Base-by-base conservation (phyloP, 2,888 invertebrate genomes). In the Pristionchus maxplancki region DNA sequence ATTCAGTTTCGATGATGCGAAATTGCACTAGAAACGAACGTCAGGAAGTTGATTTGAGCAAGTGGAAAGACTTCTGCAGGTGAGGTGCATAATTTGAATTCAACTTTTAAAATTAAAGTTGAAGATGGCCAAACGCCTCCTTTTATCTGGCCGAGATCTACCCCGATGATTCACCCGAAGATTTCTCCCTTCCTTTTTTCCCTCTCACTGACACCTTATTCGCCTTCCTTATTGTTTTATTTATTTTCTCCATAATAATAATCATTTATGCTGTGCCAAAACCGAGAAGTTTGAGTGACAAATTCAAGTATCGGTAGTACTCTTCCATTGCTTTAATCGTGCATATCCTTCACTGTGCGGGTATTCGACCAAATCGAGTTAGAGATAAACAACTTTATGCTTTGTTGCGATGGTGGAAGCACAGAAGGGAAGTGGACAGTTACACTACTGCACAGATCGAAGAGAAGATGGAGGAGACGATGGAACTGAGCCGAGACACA, bases 21-120 rank as follows among this genome's bases (percentile, higher is more conserved):
- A 88, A 88, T 58, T 88, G 88, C 50, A 88, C 82, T n/a, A 44
- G 88, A 50, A 88, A 88, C 37, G 88, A 88, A 83, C 88, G 88
- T 4, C 83, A 48, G 48, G 67, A 28, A 28, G 31, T 88, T 1
- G 88, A 88, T 34, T 4, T 9, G 20, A 82, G 82, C 13, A 24
- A 50, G 3, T 34, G 44, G 62, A 44, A 64, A 24, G 48, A 88
- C 6, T 88, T 88, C 83, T 88, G 88, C 83, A 40, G 88, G 88
- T 88, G 9, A 78, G 53, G n/a, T 9, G 9, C 8, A n/a, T 24
- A 9, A 0, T 83, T 28, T 3, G 13, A 28, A 17, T 34, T 11
- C 24, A n/a, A 20, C 24, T 9, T n/a, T 31, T 37, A 13, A 67
- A 8, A 67, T 13, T 53, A 34, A 34, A 40, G 44, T 74, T 88